Evolutionary conservation across 2,888 invertebrate species (phyloP).

Genomic region (Tinea pellionella): DNA sequence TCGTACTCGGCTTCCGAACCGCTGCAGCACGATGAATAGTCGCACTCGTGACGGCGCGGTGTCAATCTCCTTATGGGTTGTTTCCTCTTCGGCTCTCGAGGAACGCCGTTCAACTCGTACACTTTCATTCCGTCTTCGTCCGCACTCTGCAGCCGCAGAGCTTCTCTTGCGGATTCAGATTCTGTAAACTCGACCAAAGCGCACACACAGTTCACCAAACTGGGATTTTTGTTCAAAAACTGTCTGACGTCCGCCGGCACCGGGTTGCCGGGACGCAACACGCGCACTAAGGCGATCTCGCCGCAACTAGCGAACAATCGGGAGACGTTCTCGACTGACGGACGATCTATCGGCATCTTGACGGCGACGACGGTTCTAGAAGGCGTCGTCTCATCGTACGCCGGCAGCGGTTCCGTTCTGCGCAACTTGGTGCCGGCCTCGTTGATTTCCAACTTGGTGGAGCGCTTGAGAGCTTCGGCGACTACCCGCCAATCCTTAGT

Average conservation of each 20-base stretch:
- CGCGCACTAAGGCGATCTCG: slow-evolving; percentile 88
- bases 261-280: slow-evolving; percentile 88
- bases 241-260: slow-evolving; percentile 92
- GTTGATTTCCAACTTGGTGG: slow-evolving; percentile 87
- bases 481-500: slow-evolving; percentile 96
- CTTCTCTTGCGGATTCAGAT: slow-evolving; percentile 86
- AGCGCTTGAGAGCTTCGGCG: slow-evolving; percentile 83
- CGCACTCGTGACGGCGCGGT: slow-evolving; percentile 74
- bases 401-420: slow-evolving; percentile 85
- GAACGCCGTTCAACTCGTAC: slow-evolving; percentile 79
- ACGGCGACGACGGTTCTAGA: slow-evolving; percentile 92
- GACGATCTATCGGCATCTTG: slow-evolving; percentile 84
- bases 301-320: slow-evolving; percentile 90
- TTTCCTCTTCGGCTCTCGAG: slow-evolving; percentile 81
- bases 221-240: slow-evolving; percentile 91
- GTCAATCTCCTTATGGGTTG: slow-evolving; percentile 71
- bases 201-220: slow-evolving; percentile 86
- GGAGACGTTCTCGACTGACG: slow-evolving; percentile 91
- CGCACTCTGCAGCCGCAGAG: slow-evolving; percentile 74
- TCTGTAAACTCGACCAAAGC: slow-evolving; percentile 92
- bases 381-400: slow-evolving; percentile 92
- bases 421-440: slow-evolving; percentile 91
- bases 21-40: slow-evolving; percentile 68
- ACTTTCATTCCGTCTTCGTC: slow-evolving; percentile 76
- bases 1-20: slow-evolving; percentile 63